Evolutionary conservation across 2,797 vertebrate genomes (phyloP).

Genomic region (Spinus pinus): DNA sequence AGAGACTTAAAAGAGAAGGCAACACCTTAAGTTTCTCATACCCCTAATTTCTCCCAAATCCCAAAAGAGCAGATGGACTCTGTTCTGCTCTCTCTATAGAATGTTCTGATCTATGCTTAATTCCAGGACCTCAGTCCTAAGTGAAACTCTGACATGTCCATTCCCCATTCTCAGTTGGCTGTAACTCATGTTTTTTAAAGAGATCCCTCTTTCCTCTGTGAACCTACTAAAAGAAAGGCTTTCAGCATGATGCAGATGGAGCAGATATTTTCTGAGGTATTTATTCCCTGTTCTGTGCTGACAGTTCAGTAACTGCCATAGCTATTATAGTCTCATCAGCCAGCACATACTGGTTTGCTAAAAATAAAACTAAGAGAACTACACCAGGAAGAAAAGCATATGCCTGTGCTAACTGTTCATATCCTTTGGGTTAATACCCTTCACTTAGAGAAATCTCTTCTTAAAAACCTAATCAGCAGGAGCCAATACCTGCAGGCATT

Average conservation of each 20-base stretch:
- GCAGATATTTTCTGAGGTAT: neutral
- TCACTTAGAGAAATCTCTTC: neutral
- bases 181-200: neutral
- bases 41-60: neutral
- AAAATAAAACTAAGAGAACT: constrained; percentile 40
- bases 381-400: neutral
- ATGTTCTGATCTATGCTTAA: neutral
- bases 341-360: constrained; percentile 23
- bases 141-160: neutral
- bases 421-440: neutral
- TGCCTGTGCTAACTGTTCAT: neutral
- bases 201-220: neutral
- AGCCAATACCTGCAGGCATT: neutral
- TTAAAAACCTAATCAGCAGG: neutral
- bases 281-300: constrained; percentile 6
- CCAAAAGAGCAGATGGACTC: neutral
- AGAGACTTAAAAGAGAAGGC: neutral
- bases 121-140: neutral
- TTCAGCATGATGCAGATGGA: neutral
- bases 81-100: neutral
- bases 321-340: constrained; percentile 30
- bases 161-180: neutral
- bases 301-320: neutral
- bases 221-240: neutral
- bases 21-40: neutral